A percentile compares a stretch with the other conserved stretches of the same genome.
phyloP scores from a whole-genome alignment of 2,797 vertebrate genomes.

The Platalea minor region DNA sequence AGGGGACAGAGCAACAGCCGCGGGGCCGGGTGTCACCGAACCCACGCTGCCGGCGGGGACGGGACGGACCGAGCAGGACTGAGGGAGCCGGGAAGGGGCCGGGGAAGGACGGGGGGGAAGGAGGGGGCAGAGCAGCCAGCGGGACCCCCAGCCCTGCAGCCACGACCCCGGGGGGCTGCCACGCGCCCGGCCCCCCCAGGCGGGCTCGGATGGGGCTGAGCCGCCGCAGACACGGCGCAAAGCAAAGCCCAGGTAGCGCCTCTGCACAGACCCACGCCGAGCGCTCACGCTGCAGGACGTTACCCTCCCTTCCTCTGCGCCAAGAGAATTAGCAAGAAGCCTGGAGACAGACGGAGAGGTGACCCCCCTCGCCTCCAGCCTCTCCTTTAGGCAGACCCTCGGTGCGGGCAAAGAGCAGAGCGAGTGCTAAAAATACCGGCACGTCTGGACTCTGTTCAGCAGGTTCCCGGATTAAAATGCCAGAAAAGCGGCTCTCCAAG shows the following conservation, averaged over 20 bases:
- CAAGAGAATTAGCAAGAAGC: background rate
- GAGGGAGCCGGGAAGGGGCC: background rate
- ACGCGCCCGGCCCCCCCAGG: rapidly evolving
- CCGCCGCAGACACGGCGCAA: background rate
- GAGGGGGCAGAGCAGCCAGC: background rate
- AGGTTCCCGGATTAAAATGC: background rate
- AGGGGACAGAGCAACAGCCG: background rate
- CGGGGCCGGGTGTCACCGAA: rapidly evolving
- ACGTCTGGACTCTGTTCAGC: background rate
- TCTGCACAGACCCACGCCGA: background rate
- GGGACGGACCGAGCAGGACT: background rate
- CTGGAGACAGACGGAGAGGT: background rate
- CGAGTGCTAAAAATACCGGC: background rate
- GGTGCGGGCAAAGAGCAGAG: background rate
- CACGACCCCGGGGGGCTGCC: background rate
- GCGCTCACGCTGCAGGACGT: background rate
- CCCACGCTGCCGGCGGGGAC: too few species aligned
- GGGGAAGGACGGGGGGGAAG: background rate
- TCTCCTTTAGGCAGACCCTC: background rate
- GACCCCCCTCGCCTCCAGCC: background rate
- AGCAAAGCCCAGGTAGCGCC: background rate
- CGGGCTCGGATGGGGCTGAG: background rate
- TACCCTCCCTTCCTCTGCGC: background rate
- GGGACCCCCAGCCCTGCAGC: background rate
- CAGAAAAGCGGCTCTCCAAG: background rate